Evolutionary conservation across 2,113 vertebrate species (phyloP).

Genomic region (Choloepus hoffmanni): DNA sequence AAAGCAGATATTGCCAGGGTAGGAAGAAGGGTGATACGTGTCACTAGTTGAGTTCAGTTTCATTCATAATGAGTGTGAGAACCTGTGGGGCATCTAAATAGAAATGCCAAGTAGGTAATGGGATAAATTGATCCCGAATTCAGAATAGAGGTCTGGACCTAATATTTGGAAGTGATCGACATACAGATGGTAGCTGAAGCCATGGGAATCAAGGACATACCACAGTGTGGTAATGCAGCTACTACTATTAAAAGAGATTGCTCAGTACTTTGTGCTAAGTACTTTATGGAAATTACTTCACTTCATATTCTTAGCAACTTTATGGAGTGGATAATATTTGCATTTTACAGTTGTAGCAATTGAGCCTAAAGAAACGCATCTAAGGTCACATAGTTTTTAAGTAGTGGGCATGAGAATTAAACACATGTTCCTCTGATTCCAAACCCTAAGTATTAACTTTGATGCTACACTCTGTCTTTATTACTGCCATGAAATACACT

Average conservation of each 20-base stretch:
- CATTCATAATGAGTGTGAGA: not conserved
- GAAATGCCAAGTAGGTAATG: not conserved
- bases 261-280: not conserved
- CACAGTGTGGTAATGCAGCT: not conserved
- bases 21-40: not conserved
- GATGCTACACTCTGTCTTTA: not conserved
- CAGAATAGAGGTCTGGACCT: not conserved
- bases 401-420: not conserved
- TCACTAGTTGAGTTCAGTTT: not conserved
- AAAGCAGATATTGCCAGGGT: not conserved
- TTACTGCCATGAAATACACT: not conserved
- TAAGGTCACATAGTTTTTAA: not conserved
- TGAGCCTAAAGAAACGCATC: not conserved
- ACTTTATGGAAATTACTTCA: not conserved
- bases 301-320: not conserved
- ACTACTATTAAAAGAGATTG: not conserved
- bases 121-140: not conserved
- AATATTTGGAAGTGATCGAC: not conserved
- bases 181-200: not conserved
- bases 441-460: not conserved
- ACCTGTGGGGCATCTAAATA: not conserved
- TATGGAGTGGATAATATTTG: not conserved
- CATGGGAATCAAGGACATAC: not conserved
- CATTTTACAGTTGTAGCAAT: not conserved
- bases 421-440: not conserved